Percentiles rank a stretch among this genome's conserved stretches.
phyloP scores from a whole-genome alignment of 1,140 invertebrate genomes.

The Pollicipes pollicipes region DNA sequence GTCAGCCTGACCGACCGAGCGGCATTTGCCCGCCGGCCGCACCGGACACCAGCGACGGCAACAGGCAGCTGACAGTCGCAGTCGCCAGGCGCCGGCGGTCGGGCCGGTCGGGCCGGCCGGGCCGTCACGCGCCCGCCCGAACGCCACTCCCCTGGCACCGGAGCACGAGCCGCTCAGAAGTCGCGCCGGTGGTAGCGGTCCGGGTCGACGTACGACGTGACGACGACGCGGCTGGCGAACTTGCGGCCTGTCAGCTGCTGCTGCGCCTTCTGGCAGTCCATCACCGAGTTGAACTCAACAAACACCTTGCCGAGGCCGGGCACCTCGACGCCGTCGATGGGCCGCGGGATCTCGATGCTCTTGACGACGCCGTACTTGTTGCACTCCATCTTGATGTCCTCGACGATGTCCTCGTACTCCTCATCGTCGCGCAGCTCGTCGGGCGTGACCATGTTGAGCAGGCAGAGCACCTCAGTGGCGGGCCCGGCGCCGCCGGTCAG shows the following conservation, averaged over 20 bases:
- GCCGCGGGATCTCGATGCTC: constrained; percentile 92
- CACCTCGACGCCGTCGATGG: constrained; percentile 91
- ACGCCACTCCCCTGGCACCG: no score
- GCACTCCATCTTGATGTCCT: constrained; percentile 97
- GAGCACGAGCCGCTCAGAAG: constrained; percentile 68
- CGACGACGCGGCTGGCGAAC: constrained; percentile 95
- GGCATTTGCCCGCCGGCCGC: no score
- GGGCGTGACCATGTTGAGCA: constrained; percentile 96
- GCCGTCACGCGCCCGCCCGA: no score
- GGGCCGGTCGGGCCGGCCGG: no score
- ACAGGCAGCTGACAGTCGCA: no score
- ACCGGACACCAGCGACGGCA: no score
- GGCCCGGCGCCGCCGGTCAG: constrained; percentile 72
- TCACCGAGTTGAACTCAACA: constrained; percentile 90
- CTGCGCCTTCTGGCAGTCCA: constrained; percentile 96
- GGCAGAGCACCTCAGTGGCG: constrained; percentile 86
- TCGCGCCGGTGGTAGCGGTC: constrained; percentile 97
- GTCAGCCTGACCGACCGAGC: no score
- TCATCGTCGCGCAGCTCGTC: constrained; percentile 96
- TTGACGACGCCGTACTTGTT: constrained; percentile 87
- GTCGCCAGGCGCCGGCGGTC: no score
- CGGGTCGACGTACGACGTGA: constrained; percentile 96
- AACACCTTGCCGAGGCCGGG: constrained; percentile 97
- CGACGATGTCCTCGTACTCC: constrained; percentile 97
- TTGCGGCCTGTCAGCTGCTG: constrained; percentile 93